These are phyloP conservation scores for Umimayanthus chanpuru DNA, from an alignment of 92 coral and sea anemone species.

Conservation along the genomic window DNA sequence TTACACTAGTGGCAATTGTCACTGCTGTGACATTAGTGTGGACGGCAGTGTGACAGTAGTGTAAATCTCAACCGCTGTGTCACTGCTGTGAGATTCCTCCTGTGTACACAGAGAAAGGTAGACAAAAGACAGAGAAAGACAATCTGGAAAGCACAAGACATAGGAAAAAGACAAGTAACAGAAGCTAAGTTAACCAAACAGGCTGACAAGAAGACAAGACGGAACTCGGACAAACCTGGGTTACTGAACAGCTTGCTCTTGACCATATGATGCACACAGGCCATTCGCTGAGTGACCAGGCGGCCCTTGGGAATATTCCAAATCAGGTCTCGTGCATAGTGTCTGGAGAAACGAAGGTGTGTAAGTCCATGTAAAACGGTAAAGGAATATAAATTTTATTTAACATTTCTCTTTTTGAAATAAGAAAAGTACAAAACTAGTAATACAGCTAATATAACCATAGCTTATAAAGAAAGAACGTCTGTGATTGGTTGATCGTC, in stretches of 20 bases:
- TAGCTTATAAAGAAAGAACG: too few species aligned
- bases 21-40: too few species aligned
- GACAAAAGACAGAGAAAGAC: too few species aligned
- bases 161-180: too few species aligned
- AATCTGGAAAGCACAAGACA: too few species aligned
- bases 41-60: too few species aligned
- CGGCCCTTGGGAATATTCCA: slow-evolving; percentile 86
- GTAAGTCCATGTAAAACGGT: not conserved
- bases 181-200: not conserved
- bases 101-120: too few species aligned
- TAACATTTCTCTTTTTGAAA: not conserved
- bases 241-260: slow-evolving; percentile 91
- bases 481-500: too few species aligned
- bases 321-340: slow-evolving; percentile 87
- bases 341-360: slow-evolving; percentile 46
- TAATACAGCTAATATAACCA: too few species aligned
- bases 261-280: slow-evolving; percentile 94
- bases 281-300: slow-evolving; percentile 86
- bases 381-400: not conserved
- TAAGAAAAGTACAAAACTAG: not conserved
- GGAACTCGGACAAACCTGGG: slow-evolving; percentile 60
- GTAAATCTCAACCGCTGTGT: too few species aligned
- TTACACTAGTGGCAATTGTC: too few species aligned
- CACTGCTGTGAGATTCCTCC: too few species aligned
- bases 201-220: not conserved